These are phyloP conservation scores for Drepana falcataria DNA, from an alignment of 2,888 invertebrate genomes.

Conservation along the genomic window DNA sequence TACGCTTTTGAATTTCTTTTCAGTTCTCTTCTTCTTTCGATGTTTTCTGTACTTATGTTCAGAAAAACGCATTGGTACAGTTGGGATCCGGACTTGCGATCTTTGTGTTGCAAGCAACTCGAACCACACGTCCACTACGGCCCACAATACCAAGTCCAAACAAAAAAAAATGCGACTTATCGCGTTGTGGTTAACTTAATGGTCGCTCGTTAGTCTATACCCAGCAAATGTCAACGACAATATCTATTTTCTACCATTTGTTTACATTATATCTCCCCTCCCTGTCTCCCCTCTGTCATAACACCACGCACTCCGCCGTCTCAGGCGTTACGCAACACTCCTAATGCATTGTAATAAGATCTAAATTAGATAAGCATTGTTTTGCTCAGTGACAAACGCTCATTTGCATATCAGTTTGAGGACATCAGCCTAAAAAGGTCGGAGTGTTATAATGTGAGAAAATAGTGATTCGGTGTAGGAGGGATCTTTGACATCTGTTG, in stretches of 20 bases:
- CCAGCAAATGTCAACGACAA: slow-evolving; percentile 64
- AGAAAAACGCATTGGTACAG: too few species aligned
- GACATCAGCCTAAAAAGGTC: slow-evolving; percentile 61
- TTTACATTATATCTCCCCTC: slow-evolving; percentile 65
- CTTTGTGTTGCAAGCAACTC: too few species aligned
- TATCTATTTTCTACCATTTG: slow-evolving; percentile 66
- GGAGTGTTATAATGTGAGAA: slow-evolving; percentile 50
- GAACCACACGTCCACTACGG: too few species aligned
- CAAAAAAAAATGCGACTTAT: slow-evolving; percentile 27
- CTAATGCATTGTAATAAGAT: neutral
- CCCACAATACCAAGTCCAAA: slow-evolving; percentile 22
- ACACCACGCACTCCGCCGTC: slow-evolving; percentile 14
- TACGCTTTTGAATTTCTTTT: too few species aligned
- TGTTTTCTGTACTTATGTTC: too few species aligned
- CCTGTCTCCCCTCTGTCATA: slow-evolving; percentile 52
- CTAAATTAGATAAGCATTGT: slow-evolving; percentile 3
- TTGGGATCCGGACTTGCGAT: too few species aligned
- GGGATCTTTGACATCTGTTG: slow-evolving; percentile 1
- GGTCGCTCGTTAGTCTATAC: slow-evolving; percentile 48
- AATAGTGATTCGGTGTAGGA: slow-evolving; percentile 20
- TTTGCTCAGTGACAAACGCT: slow-evolving; percentile 4
- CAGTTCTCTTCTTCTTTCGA: too few species aligned
- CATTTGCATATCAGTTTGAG: slow-evolving; percentile 27
- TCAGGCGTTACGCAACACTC: neutral
- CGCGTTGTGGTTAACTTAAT: slow-evolving; percentile 29